A percentile compares a stretch with the other conserved stretches of the same genome.
phyloP scores from a whole-genome alignment of 92 coral and sea anemone species.

The Actinernus sp. region DNA sequence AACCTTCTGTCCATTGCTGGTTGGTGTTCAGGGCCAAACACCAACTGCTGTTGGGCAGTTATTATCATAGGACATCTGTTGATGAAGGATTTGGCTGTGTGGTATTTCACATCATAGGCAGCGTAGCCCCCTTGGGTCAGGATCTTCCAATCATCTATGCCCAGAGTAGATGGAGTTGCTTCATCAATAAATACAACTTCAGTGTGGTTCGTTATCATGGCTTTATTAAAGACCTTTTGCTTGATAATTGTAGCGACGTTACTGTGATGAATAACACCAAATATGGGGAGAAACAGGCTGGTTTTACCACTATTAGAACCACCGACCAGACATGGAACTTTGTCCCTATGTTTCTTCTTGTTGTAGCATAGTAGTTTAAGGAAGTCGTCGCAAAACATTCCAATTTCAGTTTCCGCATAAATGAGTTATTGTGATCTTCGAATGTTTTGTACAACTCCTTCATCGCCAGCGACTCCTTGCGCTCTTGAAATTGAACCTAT shows the following conservation, averaged over 20 bases:
- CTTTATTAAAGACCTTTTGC: conserved; percentile 33
- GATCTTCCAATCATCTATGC: conserved; percentile 28
- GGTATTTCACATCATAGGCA: conserved; percentile 22
- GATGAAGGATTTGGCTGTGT: conserved; percentile 5
- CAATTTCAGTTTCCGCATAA: conserved; percentile 2
- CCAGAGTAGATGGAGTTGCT: conserved; percentile 14
- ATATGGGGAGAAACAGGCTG: conserved; percentile 35
- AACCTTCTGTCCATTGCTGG: conserved; percentile 22
- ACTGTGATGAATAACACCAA: conserved; percentile 20
- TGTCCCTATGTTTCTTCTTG: conserved; percentile 9
- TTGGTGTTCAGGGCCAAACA: conserved; percentile 13
- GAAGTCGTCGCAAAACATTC: conserved; percentile 26
- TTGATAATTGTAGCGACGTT: conserved; percentile 33
- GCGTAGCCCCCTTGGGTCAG: too few relatives aligned
- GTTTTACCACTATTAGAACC: conserved; percentile 40
- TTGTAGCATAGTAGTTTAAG: conserved; percentile 14
- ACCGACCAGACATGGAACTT: conserved; percentile 21
- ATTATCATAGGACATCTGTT: conserved; percentile 50
- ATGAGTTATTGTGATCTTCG: too few relatives aligned
- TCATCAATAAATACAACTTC: conserved; percentile 35
- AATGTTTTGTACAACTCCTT: too few relatives aligned
- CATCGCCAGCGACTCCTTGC: too few relatives aligned
- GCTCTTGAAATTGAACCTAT: too few relatives aligned
- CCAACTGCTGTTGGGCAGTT: conserved; percentile 20
- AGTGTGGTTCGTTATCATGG: conserved; percentile 16